Conservation (phyloP, 2,797 vertebrate species). For the Channa striata region DNA sequence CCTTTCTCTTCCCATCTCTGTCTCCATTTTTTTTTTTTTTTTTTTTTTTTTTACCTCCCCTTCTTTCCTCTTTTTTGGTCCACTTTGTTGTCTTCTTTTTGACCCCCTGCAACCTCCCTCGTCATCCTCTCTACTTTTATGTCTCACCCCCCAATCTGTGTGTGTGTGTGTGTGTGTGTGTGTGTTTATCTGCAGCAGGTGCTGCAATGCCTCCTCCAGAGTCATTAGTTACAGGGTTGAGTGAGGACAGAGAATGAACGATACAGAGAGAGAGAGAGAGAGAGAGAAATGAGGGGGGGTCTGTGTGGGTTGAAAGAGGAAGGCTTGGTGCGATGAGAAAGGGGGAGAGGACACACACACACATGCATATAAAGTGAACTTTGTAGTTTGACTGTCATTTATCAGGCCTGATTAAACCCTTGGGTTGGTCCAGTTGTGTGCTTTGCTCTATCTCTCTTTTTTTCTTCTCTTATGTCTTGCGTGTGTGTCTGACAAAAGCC, state of each 20-base stretch:
- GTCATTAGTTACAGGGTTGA: conserved; percentile 73
- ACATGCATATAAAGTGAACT: conserved; percentile 24
- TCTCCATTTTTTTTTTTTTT: conserved; percentile 31
- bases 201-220: conserved; percentile 59
- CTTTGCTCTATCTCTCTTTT: not conserved
- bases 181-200: conserved; percentile 62
- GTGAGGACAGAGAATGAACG: conserved; percentile 60
- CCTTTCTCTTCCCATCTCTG: conserved; percentile 36
- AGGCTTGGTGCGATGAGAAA: conserved; percentile 23
- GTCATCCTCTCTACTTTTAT: not conserved
- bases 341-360: conserved; percentile 18
- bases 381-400: conserved; percentile 48
- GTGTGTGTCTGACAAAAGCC: conserved; percentile 48
- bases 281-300: not conserved
- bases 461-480: conserved; percentile 1
- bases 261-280: conserved; percentile 39
- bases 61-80: conserved; percentile 26
- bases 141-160: not conserved
- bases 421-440: conserved; percentile 12
- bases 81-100: conserved; percentile 39
- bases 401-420: conserved; percentile 51
- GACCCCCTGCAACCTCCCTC: conserved; percentile 14
- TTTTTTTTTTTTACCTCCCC: conserved; percentile 19
- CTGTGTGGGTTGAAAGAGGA: conserved; percentile 34
- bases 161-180: conserved; percentile 6